phyloP scores from a whole-genome alignment of 2,888 invertebrate species.

The Protophormia terraenovae region DNA sequence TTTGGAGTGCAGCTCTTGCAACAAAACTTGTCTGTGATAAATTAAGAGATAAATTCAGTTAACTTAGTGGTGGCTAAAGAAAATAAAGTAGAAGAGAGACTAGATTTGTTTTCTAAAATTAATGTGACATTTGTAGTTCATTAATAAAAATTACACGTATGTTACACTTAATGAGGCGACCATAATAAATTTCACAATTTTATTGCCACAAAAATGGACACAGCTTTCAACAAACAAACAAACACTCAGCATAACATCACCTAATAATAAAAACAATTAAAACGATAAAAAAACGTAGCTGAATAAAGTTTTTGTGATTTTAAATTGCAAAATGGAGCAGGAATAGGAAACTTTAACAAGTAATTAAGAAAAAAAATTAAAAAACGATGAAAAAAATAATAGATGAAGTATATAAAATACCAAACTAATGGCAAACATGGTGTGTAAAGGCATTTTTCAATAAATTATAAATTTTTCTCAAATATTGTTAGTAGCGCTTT shows the following conservation, averaged over 20 bases:
- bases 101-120: constrained; percentile 39
- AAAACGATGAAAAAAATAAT: background rate
- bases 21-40: constrained; percentile 28
- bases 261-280: constrained; percentile 43
- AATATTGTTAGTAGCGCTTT: too few species aligned
- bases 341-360: background rate
- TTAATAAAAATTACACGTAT: constrained; percentile 56
- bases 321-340: background rate
- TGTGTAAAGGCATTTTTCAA: too few species aligned
- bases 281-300: constrained; percentile 36
- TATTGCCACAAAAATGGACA: constrained; percentile 55
- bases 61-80: background rate
- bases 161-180: constrained; percentile 49
- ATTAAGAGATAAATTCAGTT: constrained; percentile 38
- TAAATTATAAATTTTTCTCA: constrained; percentile 41
- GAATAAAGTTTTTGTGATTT: background rate
- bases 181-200: constrained; percentile 53
- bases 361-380: constrained; percentile 8
- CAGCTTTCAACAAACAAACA: constrained; percentile 42
- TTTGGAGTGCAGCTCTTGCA: background rate
- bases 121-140: constrained; percentile 63
- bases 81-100: background rate
- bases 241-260: background rate
- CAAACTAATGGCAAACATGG: constrained; percentile 15
- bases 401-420: constrained; percentile 31